These are phyloP conservation scores for Lichenostomus cassidix DNA, from an alignment of 2,113 vertebrate species.

Conservation along the genomic window DNA sequence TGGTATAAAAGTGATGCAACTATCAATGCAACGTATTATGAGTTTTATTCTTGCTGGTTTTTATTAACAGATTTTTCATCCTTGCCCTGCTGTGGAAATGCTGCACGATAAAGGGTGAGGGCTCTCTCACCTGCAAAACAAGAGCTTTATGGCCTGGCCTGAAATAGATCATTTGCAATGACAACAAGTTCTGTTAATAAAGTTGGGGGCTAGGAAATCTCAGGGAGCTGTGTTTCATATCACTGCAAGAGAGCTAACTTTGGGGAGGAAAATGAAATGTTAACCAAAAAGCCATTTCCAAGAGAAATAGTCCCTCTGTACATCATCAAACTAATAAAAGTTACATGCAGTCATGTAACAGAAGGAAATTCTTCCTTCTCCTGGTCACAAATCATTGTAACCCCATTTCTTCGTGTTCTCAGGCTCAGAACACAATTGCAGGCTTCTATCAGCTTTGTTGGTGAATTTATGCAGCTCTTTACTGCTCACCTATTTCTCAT, in stretches of 20 bases:
- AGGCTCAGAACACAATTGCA: not conserved
- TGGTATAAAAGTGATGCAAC: not conserved
- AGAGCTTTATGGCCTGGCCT: not conserved
- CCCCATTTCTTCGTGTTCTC: not conserved
- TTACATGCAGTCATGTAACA: not conserved
- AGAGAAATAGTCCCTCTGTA: constrained; percentile 36
- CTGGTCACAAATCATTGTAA: not conserved
- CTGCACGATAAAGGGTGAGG: fast-evolving
- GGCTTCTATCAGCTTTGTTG: not conserved
- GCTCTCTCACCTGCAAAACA: not conserved
- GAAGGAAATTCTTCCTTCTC: constrained; percentile 2
- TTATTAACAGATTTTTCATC: not conserved
- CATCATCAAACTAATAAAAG: constrained; percentile 37
- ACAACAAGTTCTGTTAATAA: constrained; percentile 7
- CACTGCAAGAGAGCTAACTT: not conserved
- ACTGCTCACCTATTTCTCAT: not conserved
- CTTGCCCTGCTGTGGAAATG: not conserved
- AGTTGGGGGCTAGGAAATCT: not conserved
- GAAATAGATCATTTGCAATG: not conserved
- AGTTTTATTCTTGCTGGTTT: not conserved
- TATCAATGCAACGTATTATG: not conserved
- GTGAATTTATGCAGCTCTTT: not conserved
- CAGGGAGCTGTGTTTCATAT: not conserved
- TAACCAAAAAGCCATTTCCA: constrained; percentile 42
- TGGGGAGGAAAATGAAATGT: constrained; percentile 43